Evolutionary conservation across 2,797 vertebrate genomes (phyloP).

Genomic region (Bucorvus abyssinicus): DNA sequence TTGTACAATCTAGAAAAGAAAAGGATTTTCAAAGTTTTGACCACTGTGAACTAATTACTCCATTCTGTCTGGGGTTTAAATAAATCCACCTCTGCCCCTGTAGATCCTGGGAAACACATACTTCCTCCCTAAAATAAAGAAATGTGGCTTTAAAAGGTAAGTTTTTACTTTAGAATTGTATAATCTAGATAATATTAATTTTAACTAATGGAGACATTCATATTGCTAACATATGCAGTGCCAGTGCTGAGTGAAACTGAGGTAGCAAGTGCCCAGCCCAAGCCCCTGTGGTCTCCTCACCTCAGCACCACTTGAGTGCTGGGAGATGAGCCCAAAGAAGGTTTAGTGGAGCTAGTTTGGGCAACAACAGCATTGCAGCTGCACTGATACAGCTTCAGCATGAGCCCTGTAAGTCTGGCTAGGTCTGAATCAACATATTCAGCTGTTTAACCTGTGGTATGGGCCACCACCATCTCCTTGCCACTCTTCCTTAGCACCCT

Average conservation of each 20-base stretch:
- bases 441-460: too few relatives aligned
- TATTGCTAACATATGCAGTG: not conserved
- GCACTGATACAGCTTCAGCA: too few relatives aligned
- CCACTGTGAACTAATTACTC: not conserved
- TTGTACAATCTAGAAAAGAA: slow-evolving; percentile 83
- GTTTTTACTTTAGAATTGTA: not conserved
- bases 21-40: slow-evolving; percentile 42
- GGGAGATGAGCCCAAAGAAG: too few relatives aligned
- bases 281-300: rapidly evolving
- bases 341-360: too few relatives aligned
- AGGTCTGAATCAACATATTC: too few relatives aligned
- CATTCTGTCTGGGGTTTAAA: not conserved
- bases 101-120: slow-evolving; percentile 56
- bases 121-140: slow-evolving; percentile 72
- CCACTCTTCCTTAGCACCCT: not conserved
- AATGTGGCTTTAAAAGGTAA: not conserved
- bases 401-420: too few relatives aligned
- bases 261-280: not conserved
- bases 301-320: not conserved
- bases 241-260: not conserved
- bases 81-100: slow-evolving; percentile 74
- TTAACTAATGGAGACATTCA: not conserved
- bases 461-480: too few relatives aligned
- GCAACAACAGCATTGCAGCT: too few relatives aligned
- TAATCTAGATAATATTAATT: not conserved